Evolutionary conservation across 1,140 invertebrate species (phyloP).

Genomic region (Drosophila guanche): DNA sequence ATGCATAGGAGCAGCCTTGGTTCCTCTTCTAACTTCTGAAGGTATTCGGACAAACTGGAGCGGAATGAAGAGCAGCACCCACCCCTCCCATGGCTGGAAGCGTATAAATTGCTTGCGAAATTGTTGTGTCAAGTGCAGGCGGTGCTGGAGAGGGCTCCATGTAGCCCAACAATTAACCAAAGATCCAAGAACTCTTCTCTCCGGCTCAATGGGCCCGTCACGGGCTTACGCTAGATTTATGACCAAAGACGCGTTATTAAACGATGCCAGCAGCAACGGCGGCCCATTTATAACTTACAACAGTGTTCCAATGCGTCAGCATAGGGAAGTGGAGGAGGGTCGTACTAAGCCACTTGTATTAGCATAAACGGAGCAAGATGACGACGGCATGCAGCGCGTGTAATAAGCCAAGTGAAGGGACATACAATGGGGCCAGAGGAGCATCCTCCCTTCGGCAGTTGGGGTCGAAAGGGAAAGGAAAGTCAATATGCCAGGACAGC

Average conservation of each 20-base stretch:
- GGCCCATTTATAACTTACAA: slow-evolving; percentile 72
- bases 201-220: slow-evolving; percentile 60
- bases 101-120: slow-evolving; percentile 62
- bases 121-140: slow-evolving; percentile 70
- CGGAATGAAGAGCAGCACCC: slow-evolving; percentile 27
- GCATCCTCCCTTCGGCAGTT: neutral
- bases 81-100: slow-evolving; percentile 4
- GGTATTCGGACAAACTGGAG: slow-evolving; percentile 44
- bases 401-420: slow-evolving; percentile 35
- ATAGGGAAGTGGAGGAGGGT: neutral
- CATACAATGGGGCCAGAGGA: slow-evolving; percentile 5
- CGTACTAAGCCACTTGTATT: slow-evolving; percentile 30
- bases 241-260: slow-evolving; percentile 64
- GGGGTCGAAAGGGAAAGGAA: slow-evolving; percentile 42
- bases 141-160: slow-evolving; percentile 1
- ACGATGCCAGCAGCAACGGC: slow-evolving; percentile 47
- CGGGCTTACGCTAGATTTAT: slow-evolving; percentile 61
- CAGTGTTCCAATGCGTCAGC: slow-evolving; percentile 13
- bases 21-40: slow-evolving; percentile 4
- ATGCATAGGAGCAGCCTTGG: slow-evolving; percentile 10
- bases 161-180: slow-evolving; percentile 57
- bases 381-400: slow-evolving; percentile 30
- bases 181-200: slow-evolving; percentile 24
- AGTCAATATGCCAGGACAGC: slow-evolving; percentile 58
- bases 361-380: slow-evolving; percentile 49